phyloP scores from a whole-genome alignment of 2,797 vertebrate species.

The Phrynocephalus vlangalii region DNA sequence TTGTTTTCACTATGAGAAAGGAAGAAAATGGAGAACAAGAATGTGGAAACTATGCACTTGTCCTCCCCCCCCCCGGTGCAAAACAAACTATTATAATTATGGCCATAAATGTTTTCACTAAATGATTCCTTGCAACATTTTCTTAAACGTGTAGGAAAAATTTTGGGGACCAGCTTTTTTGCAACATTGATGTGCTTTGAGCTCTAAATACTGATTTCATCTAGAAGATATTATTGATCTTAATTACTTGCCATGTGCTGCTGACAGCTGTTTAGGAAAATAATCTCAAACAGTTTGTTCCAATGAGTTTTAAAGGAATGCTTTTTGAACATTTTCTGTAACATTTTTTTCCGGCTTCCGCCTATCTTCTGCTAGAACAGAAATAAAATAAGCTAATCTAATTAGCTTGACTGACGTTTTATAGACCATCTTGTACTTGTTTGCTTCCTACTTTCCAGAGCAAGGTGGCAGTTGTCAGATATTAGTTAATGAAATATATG shows the following conservation, averaged over 20 bases:
- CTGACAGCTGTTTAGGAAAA: background rate
- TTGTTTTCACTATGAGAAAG: conserved; percentile 29
- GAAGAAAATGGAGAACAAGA: conserved; percentile 1
- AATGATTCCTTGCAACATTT: background rate
- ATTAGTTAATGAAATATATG: too few relatives aligned
- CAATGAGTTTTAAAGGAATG: background rate
- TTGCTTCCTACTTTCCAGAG: background rate
- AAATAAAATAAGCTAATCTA: background rate
- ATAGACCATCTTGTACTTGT: background rate
- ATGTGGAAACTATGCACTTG: background rate
- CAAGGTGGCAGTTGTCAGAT: background rate
- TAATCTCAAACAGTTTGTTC: background rate
- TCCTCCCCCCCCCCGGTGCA: background rate
- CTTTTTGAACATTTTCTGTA: background rate
- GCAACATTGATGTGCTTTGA: too few relatives aligned
- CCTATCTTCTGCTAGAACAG: background rate
- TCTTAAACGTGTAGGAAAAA: background rate
- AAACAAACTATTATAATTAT: background rate
- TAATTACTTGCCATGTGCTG: background rate
- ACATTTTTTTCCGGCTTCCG: background rate
- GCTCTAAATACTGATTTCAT: too few relatives aligned
- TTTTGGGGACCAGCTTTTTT: background rate
- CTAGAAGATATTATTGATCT: background rate
- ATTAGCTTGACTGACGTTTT: background rate
- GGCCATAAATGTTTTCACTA: background rate